Conservation (phyloP, 2,113 vertebrate genomes). For the Cochlearius cochlearius region DNA sequence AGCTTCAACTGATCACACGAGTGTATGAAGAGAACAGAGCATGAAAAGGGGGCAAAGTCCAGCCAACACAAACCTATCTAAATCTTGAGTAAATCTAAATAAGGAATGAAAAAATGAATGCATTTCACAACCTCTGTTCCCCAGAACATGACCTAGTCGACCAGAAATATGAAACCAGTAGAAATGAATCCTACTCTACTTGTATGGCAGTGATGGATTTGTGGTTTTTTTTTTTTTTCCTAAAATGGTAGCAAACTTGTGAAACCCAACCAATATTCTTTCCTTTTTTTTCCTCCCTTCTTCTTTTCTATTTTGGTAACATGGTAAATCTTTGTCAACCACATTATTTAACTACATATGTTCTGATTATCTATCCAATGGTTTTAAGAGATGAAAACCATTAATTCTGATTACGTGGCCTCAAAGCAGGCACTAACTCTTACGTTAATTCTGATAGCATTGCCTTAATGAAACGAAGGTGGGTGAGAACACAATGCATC, state of each 20-base stretch:
- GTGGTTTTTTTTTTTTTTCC: neutral
- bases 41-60: neutral
- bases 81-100: neutral
- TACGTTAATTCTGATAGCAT: neutral
- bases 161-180: neutral
- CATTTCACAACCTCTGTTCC: neutral
- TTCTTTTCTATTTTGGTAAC: neutral
- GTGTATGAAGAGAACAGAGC: neutral
- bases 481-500: neutral
- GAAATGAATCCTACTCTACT: neutral
- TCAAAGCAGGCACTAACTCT: neutral
- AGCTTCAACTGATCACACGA: neutral
- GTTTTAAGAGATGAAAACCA: neutral
- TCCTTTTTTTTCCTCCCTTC: neutral
- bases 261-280: neutral
- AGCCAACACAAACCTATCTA: neutral
- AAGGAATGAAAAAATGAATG: neutral
- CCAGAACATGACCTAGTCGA: neutral
- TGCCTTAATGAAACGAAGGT: neutral
- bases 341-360: neutral
- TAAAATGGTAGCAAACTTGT: neutral
- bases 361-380: neutral
- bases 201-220: neutral
- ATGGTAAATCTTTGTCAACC: neutral
- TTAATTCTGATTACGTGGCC: constrained; percentile 31